Evolutionary conservation across 2,888 invertebrate species (phyloP), one percentile per base, ranked within the genome.

Genomic region (Zhengitettix transpicula): DNA sequence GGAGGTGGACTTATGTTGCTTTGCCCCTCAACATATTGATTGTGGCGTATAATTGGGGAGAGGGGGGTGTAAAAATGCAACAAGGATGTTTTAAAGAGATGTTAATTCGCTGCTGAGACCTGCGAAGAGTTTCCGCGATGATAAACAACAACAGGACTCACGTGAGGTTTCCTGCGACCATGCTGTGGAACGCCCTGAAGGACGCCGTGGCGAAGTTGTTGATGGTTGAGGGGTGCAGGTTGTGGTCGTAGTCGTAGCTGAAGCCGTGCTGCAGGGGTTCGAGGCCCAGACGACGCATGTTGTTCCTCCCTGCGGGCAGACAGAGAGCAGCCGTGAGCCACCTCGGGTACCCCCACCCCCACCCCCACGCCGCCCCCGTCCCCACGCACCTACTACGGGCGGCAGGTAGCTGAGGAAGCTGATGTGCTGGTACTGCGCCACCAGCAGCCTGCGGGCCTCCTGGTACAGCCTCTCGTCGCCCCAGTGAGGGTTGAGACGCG

Each of bases 201-300:
- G 83, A 84, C 16, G 81, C 82, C 0, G 82, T 78, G 0, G 83
- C 80, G 67, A 84, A 83, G 58, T 77, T 78, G 68, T 82, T 82
- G 1, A 78, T 69, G 5, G 81, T 77, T 0, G 78, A 12, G 9
- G 47, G 47, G 14, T 47, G 2, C 5, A 47, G 47, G 14, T 3
- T 47, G 47, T 14, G 14, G 47, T 47, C 47, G n/a, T 47, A 47
- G 14, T n/a, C 47, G 47, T 7, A 47, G 47, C 47, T 47, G 47
- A 14, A n/a, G 47, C 47, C 47, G 9, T 8, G 2, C 3, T n/a
- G 2, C 47, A 47, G 47, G n/a, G 47, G 2, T 3, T n/a, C 14
- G 2, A 47, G 47, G 9, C 47, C 14, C 47, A 47, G 47, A 2
- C 47, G 47, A 3, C 8, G 1, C 47, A 47, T 47, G 14, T 12